Conservation (phyloP, 2,113 vertebrate genomes). For the Daubentonia madagascariensis region DNA sequence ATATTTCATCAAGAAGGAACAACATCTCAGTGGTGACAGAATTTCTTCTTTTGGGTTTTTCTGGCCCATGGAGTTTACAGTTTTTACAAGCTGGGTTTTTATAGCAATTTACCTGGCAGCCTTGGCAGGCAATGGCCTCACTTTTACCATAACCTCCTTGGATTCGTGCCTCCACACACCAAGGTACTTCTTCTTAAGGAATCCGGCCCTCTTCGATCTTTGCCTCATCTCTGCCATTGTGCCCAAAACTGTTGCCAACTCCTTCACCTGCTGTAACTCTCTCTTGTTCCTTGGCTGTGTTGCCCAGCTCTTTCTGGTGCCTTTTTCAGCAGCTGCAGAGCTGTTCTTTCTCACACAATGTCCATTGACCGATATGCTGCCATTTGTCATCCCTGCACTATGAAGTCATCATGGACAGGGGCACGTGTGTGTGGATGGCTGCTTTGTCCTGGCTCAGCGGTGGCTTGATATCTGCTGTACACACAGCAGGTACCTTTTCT, state of each 20-base stretch:
- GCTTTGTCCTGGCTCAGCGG: not conserved
- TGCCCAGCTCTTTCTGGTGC: not conserved
- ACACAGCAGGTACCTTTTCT: not conserved
- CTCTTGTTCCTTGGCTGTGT: not conserved
- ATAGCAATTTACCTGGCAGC: not conserved
- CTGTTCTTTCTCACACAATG: not conserved
- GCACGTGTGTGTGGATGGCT: not conserved
- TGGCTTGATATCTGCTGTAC: not conserved
- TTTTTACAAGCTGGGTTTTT: not conserved
- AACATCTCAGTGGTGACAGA: not conserved
- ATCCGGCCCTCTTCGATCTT: not conserved
- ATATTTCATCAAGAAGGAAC: not conserved
- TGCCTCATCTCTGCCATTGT: not conserved
- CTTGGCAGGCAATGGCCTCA: not conserved
- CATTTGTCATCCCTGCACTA: not conserved
- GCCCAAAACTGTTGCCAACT: not conserved
- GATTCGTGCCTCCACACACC: not conserved
- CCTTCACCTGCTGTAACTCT: not conserved
- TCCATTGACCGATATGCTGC: not conserved
- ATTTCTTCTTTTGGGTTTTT: not conserved
- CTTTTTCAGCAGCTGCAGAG: not conserved
- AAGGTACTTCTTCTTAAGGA: not conserved
- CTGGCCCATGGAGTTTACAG: not conserved
- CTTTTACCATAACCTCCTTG: not conserved
- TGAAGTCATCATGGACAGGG: not conserved